Percentiles rank a stretch among this genome's conserved stretches.
These are phyloP conservation scores for Enteromius unitaeniatus DNA, from an alignment of 2,797 vertebrate genomes.

Conservation along the genomic window DNA sequence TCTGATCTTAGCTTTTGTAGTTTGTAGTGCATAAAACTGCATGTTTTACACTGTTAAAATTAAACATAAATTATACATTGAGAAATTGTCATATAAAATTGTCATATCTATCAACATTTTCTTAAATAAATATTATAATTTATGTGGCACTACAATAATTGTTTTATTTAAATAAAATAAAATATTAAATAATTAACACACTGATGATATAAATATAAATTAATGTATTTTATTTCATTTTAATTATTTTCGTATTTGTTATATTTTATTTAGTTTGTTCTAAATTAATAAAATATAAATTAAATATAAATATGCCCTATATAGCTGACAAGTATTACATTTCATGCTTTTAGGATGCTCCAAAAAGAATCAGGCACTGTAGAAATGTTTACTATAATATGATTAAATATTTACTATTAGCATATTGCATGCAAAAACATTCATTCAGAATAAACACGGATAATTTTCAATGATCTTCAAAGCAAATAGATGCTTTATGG, in stretches of 20 bases:
- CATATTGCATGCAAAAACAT: neutral
- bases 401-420: neutral
- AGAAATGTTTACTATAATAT: neutral
- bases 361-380: neutral
- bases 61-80: too few species aligned
- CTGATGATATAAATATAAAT: neutral
- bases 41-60: neutral
- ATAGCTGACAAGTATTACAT: too few species aligned
- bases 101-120: too few species aligned
- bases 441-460: neutral
- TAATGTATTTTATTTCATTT: neutral
- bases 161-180: neutral
- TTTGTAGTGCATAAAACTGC: neutral
- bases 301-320: neutral
- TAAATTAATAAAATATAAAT: neutral
- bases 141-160: too few species aligned
- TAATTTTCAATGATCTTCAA: neutral
- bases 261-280: neutral
- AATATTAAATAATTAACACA: neutral
- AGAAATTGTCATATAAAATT: too few species aligned
- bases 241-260: neutral
- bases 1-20: slow-evolving; percentile 27
- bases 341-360: neutral
- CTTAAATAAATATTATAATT: too few species aligned
- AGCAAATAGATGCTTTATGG: neutral